Percentiles rank a stretch among this genome's conserved stretches.
Conservation (phyloP, 2,797 vertebrate species). For the Onychomys leucogaster region DNA sequence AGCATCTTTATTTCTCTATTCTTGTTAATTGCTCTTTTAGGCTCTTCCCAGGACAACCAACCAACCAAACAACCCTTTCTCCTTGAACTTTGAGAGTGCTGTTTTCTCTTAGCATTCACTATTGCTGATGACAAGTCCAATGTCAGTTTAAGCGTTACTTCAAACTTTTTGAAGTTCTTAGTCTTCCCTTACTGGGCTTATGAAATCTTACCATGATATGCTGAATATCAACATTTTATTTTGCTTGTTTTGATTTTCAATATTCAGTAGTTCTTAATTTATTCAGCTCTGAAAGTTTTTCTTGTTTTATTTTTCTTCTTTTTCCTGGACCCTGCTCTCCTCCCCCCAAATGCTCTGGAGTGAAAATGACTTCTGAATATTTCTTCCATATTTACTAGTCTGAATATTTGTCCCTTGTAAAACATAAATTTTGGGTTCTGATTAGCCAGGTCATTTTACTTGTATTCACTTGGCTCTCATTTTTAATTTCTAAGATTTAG, state of each 20-base stretch:
- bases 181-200: not conserved
- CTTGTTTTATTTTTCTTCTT: not conserved
- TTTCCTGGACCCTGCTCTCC: not conserved
- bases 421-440: not conserved
- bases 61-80: not conserved
- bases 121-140: constrained; percentile 74
- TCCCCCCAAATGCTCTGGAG: not conserved
- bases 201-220: constrained; percentile 1
- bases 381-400: not conserved
- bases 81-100: not conserved
- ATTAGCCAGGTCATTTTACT: not conserved
- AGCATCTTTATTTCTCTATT: not conserved
- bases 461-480: not conserved
- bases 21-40: constrained; percentile 33
- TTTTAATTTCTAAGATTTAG: constrained; percentile 60
- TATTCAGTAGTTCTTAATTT: constrained; percentile 20
- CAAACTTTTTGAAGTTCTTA: not conserved
- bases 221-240: not conserved
- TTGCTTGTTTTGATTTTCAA: constrained; percentile 57
- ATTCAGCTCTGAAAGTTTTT: not conserved
- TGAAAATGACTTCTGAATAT: not conserved
- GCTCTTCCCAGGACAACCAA: constrained; percentile 16
- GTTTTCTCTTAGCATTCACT: constrained; percentile 68
- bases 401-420: constrained; percentile 45
- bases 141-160: constrained; percentile 53